Percentiles rank a stretch among this genome's conserved stretches.
These are phyloP conservation scores for Drosophila rellima DNA, from an alignment of 2,888 invertebrate species.

Conservation along the genomic window DNA sequence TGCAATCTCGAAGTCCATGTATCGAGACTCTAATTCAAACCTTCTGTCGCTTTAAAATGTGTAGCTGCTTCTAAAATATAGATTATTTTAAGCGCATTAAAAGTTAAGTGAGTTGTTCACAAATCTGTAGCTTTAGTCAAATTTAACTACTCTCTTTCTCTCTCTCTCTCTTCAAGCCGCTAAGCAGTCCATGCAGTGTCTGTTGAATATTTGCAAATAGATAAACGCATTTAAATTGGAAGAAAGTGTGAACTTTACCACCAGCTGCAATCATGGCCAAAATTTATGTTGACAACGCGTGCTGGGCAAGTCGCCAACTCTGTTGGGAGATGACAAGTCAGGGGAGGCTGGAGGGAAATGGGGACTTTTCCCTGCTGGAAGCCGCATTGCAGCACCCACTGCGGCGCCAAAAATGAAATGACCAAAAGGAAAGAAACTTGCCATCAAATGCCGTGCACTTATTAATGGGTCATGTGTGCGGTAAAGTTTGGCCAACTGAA, in stretches of 20 bases:
- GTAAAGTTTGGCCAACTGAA: conserved; percentile 48
- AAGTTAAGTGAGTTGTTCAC: background rate
- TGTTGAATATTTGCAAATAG: conserved; percentile 55
- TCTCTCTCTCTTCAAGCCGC: background rate
- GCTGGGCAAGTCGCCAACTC: conserved; percentile 58
- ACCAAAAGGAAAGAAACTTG: conserved; percentile 39
- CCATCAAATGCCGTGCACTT: conserved; percentile 56
- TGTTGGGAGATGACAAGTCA: background rate
- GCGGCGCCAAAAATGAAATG: conserved; percentile 50
- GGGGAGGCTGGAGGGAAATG: no score
- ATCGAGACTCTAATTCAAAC: background rate
- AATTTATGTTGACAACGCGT: conserved; percentile 75
- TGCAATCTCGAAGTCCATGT: background rate
- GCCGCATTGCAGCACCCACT: conserved; percentile 12
- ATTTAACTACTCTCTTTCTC: background rate
- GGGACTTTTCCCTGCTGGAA: background rate
- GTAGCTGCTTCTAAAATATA: background rate
- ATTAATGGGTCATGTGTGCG: conserved; percentile 77
- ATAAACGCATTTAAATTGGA: conserved; percentile 73
- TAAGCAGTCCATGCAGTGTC: conserved; percentile 15
- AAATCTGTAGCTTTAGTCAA: conserved; percentile 14
- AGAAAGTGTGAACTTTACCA: conserved; percentile 67
- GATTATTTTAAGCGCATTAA: conserved; percentile 19
- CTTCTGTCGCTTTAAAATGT: background rate
- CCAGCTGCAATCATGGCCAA: conserved; percentile 48